A percentile compares a stretch with the other conserved stretches of the same genome.
phyloP scores from a whole-genome alignment of 2,113 vertebrate species.

The Channa argus region DNA sequence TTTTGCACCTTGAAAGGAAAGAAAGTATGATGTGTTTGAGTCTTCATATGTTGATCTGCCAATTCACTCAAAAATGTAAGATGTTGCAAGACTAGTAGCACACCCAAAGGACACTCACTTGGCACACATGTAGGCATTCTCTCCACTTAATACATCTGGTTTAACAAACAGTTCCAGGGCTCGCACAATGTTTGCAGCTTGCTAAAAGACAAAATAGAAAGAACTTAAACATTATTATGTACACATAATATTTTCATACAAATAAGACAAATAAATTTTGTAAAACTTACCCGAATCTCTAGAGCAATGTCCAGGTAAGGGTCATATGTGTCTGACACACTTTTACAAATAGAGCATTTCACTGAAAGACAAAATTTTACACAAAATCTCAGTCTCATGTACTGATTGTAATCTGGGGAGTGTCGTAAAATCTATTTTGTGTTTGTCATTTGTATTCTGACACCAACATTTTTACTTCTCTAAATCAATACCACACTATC shows the following conservation, averaged over 20 bases:
- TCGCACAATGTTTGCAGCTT: constrained; percentile 88
- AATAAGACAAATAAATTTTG: not conserved
- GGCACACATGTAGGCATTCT: constrained; percentile 96
- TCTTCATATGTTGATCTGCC: no score
- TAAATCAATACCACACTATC: not conserved
- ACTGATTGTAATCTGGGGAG: not conserved
- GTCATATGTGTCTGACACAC: constrained; percentile 95
- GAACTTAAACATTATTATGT: no score
- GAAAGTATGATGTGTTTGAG: no score
- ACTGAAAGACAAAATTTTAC: constrained; percentile 81
- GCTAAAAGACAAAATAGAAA: constrained; percentile 76
- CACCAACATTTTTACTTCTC: not conserved
- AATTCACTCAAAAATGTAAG: not conserved
- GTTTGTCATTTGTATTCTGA: not conserved
- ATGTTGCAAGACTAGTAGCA: not conserved
- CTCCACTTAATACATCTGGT: constrained; percentile 91
- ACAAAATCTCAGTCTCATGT: not conserved
- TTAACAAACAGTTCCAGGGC: constrained; percentile 95
- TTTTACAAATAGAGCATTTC: constrained; percentile 93
- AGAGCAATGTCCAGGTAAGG: constrained; percentile 94
- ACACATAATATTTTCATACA: not conserved
- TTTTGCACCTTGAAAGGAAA: constrained; percentile 87
- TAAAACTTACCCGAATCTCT: constrained; percentile 90
- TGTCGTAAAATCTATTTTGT: not conserved
- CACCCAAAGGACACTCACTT: constrained; percentile 83